Evolutionary conservation across 2,797 vertebrate genomes (phyloP).

Genomic region (Babyrousa celebensis): DNA sequence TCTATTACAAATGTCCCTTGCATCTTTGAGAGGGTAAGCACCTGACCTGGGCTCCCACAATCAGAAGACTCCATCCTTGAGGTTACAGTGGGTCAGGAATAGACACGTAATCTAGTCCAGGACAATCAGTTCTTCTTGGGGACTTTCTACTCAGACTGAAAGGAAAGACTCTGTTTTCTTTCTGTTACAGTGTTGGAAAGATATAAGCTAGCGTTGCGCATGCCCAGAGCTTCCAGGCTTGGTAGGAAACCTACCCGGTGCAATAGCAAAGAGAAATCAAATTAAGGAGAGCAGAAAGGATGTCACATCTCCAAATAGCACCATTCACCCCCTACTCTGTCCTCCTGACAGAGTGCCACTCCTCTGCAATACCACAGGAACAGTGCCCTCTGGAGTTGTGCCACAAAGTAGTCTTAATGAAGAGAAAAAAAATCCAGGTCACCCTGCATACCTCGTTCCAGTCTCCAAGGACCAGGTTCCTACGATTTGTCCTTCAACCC

Average conservation of each 20-base stretch:
- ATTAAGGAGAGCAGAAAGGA: background rate
- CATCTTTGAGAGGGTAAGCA: background rate
- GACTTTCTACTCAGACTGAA: background rate
- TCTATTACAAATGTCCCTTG: background rate
- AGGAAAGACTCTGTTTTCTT: background rate
- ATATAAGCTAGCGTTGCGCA: background rate
- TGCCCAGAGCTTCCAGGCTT: background rate
- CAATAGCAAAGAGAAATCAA: slow-evolving; percentile 11
- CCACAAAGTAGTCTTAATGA: background rate
- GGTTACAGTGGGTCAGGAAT: background rate
- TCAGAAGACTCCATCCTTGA: background rate
- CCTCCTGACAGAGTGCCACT: background rate
- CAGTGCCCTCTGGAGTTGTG: background rate
- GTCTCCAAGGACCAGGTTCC: background rate
- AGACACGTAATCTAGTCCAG: background rate
- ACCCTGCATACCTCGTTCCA: background rate
- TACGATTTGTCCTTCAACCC: background rate
- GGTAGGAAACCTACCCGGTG: background rate
- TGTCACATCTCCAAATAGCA: background rate
- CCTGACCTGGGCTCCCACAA: background rate
- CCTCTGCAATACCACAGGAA: background rate
- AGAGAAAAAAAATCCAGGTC: background rate
- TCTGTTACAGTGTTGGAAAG: background rate
- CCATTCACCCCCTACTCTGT: background rate
- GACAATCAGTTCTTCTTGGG: background rate